Percentiles rank a stretch among this genome's conserved stretches.
phyloP scores from a whole-genome alignment of 2,113 vertebrate genomes.

The Neolamprologus brichardi region DNA sequence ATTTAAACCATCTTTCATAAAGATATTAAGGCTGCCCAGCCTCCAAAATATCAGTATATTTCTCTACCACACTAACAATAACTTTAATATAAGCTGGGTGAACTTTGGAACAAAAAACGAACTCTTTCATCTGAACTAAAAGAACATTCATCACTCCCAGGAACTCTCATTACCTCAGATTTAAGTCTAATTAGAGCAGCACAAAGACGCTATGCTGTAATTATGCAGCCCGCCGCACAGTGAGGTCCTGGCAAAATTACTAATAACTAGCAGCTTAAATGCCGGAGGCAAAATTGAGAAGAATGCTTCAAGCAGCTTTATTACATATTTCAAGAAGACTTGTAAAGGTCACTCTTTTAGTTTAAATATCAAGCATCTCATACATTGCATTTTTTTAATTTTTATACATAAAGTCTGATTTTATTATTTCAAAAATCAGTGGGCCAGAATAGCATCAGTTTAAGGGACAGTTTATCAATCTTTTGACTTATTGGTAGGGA shows the following conservation, averaged over 20 bases:
- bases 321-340: background rate
- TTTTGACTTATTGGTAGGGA: background rate
- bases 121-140: conserved; percentile 29
- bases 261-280: conserved; percentile 31
- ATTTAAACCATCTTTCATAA: background rate
- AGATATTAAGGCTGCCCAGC: background rate
- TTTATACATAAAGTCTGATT: background rate
- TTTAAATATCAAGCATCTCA: background rate
- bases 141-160: conserved; percentile 28
- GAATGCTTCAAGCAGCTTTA: conserved; percentile 2
- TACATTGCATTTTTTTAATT: background rate
- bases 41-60: background rate
- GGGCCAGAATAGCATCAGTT: background rate
- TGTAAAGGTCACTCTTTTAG: background rate
- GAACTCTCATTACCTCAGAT: conserved; percentile 39
- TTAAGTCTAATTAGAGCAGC: conserved; percentile 35
- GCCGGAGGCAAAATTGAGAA: background rate
- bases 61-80: background rate
- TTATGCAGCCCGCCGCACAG: conserved; percentile 4
- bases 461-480: background rate
- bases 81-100: conserved; percentile 10
- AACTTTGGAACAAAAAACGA: conserved; percentile 24
- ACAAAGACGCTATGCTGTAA: conserved; percentile 27
- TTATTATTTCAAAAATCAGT: background rate
- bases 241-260: background rate